Evolutionary conservation across 2,888 invertebrate genomes (phyloP).

Genomic region (Chymomyza fuscimana): DNA sequence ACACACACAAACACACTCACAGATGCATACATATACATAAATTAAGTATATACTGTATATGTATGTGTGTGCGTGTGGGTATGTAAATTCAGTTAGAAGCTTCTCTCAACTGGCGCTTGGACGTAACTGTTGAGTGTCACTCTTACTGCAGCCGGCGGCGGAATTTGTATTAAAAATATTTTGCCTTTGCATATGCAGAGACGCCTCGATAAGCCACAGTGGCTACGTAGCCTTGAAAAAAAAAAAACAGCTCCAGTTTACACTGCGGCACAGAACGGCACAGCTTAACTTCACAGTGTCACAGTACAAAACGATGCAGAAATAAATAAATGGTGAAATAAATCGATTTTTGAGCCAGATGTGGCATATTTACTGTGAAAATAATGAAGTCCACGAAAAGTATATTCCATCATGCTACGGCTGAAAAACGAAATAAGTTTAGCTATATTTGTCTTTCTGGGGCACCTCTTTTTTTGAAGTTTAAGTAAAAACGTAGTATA

Average conservation of each 20-base stretch:
- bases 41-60: neutral
- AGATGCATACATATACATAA: neutral
- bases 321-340: no score
- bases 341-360: no score
- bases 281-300: no score
- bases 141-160: neutral
- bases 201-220: neutral
- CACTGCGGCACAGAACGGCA: neutral
- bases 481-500: no score
- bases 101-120: constrained; percentile 3
- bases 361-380: no score
- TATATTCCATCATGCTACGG: no score
- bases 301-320: no score
- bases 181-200: constrained; percentile 2
- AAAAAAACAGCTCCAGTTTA: neutral
- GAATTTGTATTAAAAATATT: constrained; percentile 7
- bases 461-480: no score
- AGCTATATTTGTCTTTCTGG: no score
- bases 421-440: no score
- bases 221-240: neutral
- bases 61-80: neutral
- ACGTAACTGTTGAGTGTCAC: neutral
- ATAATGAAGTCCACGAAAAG: no score
- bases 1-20: constrained; percentile 5
- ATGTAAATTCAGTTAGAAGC: neutral